Base-by-base conservation (phyloP, 2,113 vertebrate genomes). In the Antechinus stuartii region DNA sequence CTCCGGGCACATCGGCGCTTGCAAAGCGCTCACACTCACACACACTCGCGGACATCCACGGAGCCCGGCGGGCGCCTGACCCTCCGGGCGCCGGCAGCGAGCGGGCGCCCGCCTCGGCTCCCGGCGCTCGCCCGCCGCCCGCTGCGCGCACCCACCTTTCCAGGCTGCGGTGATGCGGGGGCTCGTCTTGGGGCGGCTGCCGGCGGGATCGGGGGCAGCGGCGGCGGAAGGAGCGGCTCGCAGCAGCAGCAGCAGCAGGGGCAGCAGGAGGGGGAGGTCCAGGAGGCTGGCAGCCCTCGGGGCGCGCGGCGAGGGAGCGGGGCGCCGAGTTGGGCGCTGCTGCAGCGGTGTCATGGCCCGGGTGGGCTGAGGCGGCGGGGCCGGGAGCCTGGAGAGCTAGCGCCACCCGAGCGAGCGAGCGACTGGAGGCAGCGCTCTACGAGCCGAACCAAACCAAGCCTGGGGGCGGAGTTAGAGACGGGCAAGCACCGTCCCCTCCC, bases 301-400 rank as follows among this genome's bases (percentile, higher is more conserved):
- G 93, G 94, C 96, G 91, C 97, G 90, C 11, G 97, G 95, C 96
- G 95, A 96, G 96, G 96, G 68, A 42, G 92, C 96, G 96, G 97
- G 97, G 97, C 93, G 97, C 97, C 94, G 96, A 95, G 96, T 95
- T 95, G 92, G 16, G 97, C 16, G 35, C n/a, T 42, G 95, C 96
- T 94, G 97, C 97, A 96, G 97, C 97, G 97, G 97, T 96, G 97
- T 96, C 97, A 98, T 98, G 94, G 96, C 94, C 97, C 92, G 11
- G 93, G 95, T 8, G 68, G 68, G 68, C 68, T 42, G 68, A 84
- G 68, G 68, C 68, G 42, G 42, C 19, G 2, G 84, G 84, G 76
- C 91, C 42, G 22, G 50, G n/a, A 2, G 49, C 89, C 47, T 0
- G 7, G 16, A 91, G 42, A 57, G 46, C 50, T 91, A 94, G 55